Base-by-base conservation (phyloP, 2,888 invertebrate species). In the Chaitophorus viminalis region DNA sequence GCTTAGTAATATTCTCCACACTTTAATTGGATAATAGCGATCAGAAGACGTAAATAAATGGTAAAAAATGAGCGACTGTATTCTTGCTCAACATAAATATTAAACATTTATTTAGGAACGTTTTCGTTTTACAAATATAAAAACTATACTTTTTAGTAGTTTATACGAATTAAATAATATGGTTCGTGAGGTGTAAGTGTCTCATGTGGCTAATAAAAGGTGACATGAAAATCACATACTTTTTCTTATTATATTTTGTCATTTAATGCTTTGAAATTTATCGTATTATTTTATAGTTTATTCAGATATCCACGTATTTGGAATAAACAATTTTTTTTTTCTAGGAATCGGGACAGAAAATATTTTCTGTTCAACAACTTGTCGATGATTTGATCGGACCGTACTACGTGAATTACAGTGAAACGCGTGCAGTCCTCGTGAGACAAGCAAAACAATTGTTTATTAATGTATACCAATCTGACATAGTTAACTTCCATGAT, bases 361-460 rank as follows among this genome's bases (percentile, higher is more conserved):
- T 8, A 0, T 75, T 74, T 18, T 81, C 81, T n/a, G 74, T 87
- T 46, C 87, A 87, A 65, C 89, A 89, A 18, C 90, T 95, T 90
- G 93, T 94, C 90, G 94, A 94, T 90, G 92, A 92, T 90, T 93
- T 94, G 91, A 93, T 95, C 90, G 93, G 94, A 82, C 92, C 92
- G 90, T 93, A 94, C 91, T 95, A 94, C 91, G 93, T 93, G 89
- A 93, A 94, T 90, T 94, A 93, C 91, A 92, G 93, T 89, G 92
- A 93, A 90, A 93, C 93, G 89, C 92, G 93, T 90, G 93, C 93
- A 90, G 93, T 94, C 90, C 92, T 95, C 91, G 93, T 94, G 90
- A 93, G 94, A 87, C 94, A 95, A 92, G 95, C 95, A 85, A 93
- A 94, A 90, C 94, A 94, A 91, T 92, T 95, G 89, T 93, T 95